Evolutionary conservation across 2,888 invertebrate genomes (phyloP).

Genomic region (Trachelus iudaicus): DNA sequence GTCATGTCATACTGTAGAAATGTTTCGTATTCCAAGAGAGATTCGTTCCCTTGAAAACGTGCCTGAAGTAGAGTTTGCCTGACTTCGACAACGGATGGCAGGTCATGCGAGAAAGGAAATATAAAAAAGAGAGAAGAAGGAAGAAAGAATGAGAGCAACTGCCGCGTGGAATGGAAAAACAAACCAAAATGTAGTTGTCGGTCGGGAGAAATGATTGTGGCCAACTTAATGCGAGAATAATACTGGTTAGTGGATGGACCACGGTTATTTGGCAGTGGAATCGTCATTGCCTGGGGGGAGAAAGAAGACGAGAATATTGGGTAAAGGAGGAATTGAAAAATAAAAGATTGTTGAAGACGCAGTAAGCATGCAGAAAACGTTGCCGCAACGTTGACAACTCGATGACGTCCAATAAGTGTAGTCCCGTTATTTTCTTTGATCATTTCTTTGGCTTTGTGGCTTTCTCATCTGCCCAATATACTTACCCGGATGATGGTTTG

Average conservation of each 20-base stretch:
- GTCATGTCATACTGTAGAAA: not conserved
- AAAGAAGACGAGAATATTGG: not conserved
- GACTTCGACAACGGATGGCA: not conserved
- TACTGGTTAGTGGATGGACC: not conserved
- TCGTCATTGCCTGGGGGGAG: not conserved
- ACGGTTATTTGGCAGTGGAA: not conserved
- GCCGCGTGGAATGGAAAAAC: not conserved
- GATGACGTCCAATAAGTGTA: not conserved
- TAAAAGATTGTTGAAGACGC: not conserved
- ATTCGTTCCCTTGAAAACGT: not conserved
- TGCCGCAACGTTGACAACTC: not conserved
- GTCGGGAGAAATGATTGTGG: not conserved
- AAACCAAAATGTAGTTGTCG: not conserved
- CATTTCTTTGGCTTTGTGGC: not conserved
- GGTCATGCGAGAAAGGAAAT: not conserved
- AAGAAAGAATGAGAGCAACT: conserved; percentile 2
- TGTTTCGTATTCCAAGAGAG: not conserved
- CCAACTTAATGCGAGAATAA: not conserved
- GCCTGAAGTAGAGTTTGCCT: not conserved
- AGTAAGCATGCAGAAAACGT: not conserved
- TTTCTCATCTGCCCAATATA: not conserved
- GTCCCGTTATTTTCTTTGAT: not conserved
- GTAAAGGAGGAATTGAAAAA: not conserved
- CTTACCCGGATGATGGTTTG: too few species aligned
- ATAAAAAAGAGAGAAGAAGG: not conserved